Evolutionary conservation across 2,113 vertebrate species (phyloP).

Genomic region (Monarcha castaneiventris): DNA sequence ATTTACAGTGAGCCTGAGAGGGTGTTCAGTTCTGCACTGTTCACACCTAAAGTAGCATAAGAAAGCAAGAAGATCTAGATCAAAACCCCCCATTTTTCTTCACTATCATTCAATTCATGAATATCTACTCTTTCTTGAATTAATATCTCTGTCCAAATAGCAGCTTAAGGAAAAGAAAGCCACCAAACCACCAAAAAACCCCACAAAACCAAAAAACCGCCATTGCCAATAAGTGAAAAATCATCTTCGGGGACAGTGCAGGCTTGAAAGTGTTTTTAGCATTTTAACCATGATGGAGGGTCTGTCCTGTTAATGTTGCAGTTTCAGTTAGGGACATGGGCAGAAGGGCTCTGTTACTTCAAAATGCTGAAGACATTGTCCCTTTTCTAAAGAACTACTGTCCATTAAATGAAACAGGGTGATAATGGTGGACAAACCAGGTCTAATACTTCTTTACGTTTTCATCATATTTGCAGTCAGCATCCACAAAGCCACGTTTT

Average conservation of each 20-base stretch:
- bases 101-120: not conserved
- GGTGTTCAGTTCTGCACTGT: not conserved
- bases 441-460: not conserved
- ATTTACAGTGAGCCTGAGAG: not conserved
- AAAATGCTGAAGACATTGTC: not conserved
- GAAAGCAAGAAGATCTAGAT: not conserved
- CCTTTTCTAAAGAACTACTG: not conserved
- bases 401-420: not conserved
- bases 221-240: not conserved
- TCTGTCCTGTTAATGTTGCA: not conserved
- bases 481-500: not conserved
- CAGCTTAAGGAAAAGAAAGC: not conserved
- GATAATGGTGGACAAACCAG: not conserved
- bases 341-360: not conserved
- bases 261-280: not conserved
- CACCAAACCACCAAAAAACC: not conserved
- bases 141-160: not conserved
- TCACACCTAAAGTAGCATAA: not conserved
- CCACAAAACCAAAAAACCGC: not conserved
- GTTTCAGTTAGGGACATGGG: not conserved
- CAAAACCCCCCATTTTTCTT: not conserved
- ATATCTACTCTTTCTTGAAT: not conserved
- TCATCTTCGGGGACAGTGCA: not conserved
- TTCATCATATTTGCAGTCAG: not conserved
- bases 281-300: not conserved